Conservation (phyloP, 2,113 vertebrate genomes). For the Myotis yumanensis region DNA sequence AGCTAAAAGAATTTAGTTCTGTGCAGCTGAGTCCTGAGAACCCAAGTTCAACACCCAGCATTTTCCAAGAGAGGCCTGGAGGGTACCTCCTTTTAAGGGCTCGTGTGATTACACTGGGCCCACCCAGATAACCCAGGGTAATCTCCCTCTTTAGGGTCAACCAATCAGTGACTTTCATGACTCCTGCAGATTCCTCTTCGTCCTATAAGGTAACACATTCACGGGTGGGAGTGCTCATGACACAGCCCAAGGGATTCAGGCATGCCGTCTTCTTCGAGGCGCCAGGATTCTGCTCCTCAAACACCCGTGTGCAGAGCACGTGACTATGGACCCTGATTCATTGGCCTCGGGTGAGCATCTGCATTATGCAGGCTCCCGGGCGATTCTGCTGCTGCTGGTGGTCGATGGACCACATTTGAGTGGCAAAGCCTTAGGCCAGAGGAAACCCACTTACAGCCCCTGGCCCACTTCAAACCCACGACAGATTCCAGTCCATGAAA, state of each 20-base stretch:
- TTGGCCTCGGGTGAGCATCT: neutral
- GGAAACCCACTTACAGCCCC: neutral
- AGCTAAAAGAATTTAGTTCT: constrained; percentile 44
- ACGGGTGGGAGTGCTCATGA: rapidly evolving
- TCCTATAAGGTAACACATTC: neutral
- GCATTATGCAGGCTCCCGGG: rapidly evolving
- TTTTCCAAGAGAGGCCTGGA: neutral
- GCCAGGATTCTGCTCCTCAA: neutral
- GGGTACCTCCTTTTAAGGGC: neutral
- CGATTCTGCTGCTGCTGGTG: neutral
- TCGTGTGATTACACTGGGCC: neutral
- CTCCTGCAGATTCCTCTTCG: neutral
- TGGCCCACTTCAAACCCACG: neutral
- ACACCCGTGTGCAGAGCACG: rapidly evolving
- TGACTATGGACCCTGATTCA: neutral
- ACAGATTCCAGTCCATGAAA: neutral
- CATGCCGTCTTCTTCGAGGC: rapidly evolving
- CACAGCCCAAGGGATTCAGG: neutral
- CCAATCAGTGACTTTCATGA: neutral
- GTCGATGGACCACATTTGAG: neutral
- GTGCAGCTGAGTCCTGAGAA: constrained; percentile 64
- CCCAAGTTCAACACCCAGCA: neutral
- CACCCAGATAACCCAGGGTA: neutral
- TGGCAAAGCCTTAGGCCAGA: neutral
- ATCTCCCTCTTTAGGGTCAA: neutral